phyloP scores from a whole-genome alignment of 2,888 invertebrate genomes.

The Drosophila gaucha region DNA sequence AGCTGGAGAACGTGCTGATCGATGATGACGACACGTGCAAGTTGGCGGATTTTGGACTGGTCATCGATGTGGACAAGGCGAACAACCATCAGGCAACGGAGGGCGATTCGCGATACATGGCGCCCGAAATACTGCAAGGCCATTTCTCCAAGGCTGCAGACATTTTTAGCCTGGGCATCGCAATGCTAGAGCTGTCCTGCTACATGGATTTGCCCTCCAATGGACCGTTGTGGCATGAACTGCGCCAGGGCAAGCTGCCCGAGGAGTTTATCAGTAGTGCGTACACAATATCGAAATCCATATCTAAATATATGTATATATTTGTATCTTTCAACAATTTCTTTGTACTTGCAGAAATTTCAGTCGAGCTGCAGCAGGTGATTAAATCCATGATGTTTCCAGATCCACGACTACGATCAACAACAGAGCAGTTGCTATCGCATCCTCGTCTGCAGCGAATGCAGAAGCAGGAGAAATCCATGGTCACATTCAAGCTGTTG shows the following conservation, averaged over 20 bases:
- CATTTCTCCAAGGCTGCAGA: constrained; percentile 89
- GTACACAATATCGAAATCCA: constrained; percentile 19
- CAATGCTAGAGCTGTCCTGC: constrained; percentile 89
- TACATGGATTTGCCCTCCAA: constrained; percentile 89
- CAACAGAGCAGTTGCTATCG: constrained; percentile 85
- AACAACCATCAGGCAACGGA: constrained; percentile 87
- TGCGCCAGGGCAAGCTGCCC: constrained; percentile 87
- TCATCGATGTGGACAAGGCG: constrained; percentile 87
- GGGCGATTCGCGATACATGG: constrained; percentile 91
- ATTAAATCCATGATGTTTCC: constrained; percentile 87
- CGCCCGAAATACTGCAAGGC: constrained; percentile 89
- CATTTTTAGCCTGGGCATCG: constrained; percentile 90
- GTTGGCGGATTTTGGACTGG: constrained; percentile 90
- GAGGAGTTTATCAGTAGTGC: constrained; percentile 84
- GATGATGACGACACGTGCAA: constrained; percentile 88
- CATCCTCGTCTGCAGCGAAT: constrained; percentile 80
- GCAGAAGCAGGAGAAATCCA: constrained; percentile 73
- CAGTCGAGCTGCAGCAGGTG: constrained; percentile 85
- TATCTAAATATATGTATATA: too few species aligned
- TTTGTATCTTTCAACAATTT: too few species aligned
- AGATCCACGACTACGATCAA: constrained; percentile 85
- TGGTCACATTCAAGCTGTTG: constrained; percentile 77
- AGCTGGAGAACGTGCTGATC: constrained; percentile 91
- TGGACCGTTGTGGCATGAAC: constrained; percentile 89
- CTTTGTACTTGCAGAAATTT: constrained; percentile 82